phyloP scores from a whole-genome alignment of 2,888 invertebrate species.

The Torymus texanus region DNA sequence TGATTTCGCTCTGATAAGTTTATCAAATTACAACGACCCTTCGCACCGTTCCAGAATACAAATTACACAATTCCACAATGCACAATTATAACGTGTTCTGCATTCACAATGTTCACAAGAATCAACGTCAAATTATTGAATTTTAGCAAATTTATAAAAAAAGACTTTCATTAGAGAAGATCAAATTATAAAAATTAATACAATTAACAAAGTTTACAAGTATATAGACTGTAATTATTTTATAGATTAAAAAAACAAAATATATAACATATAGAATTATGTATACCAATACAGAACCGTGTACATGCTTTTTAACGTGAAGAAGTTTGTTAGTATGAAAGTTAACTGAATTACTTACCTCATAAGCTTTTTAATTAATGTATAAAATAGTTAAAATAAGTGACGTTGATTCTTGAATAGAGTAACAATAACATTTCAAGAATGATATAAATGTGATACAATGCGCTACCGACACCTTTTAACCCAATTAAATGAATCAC shows the following conservation, averaged over 20 bases:
- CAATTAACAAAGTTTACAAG: no score
- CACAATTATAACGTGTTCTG: conserved; percentile 21
- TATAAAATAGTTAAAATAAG: conserved; percentile 1
- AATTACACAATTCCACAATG: conserved; percentile 35
- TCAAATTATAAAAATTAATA: no score
- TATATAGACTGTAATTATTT: no score
- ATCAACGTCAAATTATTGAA: conserved; percentile 42
- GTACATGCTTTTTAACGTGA: background rate
- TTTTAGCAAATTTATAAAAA: background rate
- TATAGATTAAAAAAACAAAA: no score
- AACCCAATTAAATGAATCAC: conserved; percentile 40
- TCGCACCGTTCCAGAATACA: conserved; percentile 29
- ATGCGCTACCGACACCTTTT: conserved; percentile 47
- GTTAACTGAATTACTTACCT: conserved; percentile 20
- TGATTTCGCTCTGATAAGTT: conserved; percentile 12
- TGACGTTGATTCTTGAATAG: conserved; percentile 49
- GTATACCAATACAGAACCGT: background rate
- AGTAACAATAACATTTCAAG: conserved; percentile 45
- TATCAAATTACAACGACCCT: conserved; percentile 37
- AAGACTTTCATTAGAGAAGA: no score
- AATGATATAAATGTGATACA: conserved; percentile 33
- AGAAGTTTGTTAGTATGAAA: conserved; percentile 20
- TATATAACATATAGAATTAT: background rate
- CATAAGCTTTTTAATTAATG: background rate
- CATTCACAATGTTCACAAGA: conserved; percentile 37